Evolutionary conservation across 2,888 invertebrate species (phyloP).

Genomic region (Drosophila conformis): DNA sequence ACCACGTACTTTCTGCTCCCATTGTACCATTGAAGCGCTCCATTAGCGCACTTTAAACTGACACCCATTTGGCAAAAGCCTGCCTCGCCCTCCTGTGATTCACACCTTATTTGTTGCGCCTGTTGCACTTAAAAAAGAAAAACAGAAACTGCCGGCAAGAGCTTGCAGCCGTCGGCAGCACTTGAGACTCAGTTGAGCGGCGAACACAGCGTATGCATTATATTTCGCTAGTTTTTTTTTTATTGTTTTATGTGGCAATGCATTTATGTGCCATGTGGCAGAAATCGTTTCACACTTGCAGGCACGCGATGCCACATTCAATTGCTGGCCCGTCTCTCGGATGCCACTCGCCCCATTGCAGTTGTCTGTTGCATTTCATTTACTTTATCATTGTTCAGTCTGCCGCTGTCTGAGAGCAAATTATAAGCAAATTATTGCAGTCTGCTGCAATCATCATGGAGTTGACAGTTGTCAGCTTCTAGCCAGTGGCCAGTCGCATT

Average conservation of each 20-base stretch:
- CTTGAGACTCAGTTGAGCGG: slow-evolving; percentile 73
- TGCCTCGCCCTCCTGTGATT: slow-evolving; percentile 6
- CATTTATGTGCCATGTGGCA: slow-evolving; percentile 60
- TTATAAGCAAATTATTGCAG: slow-evolving; percentile 76
- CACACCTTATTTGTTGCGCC: slow-evolving; percentile 63
- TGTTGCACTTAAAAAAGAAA: slow-evolving; percentile 59
- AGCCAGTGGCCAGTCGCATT: slow-evolving; percentile 28
- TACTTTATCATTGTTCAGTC: slow-evolving; percentile 69
- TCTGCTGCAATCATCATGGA: slow-evolving; percentile 64
- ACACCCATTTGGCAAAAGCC: slow-evolving; percentile 22
- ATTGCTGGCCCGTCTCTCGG: slow-evolving; percentile 1
- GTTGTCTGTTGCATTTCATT: slow-evolving; percentile 69
- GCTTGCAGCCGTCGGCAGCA: slow-evolving; percentile 48
- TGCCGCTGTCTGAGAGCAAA: slow-evolving; percentile 41
- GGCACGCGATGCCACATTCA: slow-evolving; percentile 58
- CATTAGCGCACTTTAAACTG: slow-evolving; percentile 56
- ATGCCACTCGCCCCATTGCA: slow-evolving; percentile 1
- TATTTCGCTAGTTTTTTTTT: slow-evolving; percentile 43
- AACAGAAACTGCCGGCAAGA: slow-evolving; percentile 9
- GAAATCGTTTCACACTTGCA: slow-evolving; percentile 43
- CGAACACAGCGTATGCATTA: slow-evolving; percentile 60
- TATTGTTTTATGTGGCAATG: slow-evolving; percentile 36
- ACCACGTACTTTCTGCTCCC: not conserved
- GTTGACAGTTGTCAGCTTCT: slow-evolving; percentile 9
- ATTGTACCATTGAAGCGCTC: slow-evolving; percentile 36